Percentiles rank a stretch among this genome's conserved stretches.
Conservation (phyloP, 2,797 vertebrate genomes). For the Brachymystax lenok region DNA sequence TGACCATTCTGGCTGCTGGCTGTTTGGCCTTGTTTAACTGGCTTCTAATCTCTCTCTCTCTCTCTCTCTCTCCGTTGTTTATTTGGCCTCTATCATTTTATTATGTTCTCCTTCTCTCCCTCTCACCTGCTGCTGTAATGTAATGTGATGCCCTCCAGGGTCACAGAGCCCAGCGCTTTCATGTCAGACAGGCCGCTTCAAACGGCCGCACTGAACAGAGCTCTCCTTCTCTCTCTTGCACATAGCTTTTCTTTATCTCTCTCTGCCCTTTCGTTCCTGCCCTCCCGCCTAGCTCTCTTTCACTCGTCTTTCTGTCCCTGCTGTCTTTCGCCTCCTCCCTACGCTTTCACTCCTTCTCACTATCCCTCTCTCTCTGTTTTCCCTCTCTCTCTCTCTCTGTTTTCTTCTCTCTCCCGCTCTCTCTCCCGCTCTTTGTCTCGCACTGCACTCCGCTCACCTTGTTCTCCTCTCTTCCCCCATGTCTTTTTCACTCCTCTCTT, state of each 20-base stretch:
- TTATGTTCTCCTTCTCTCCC: neutral
- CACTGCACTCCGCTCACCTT: neutral
- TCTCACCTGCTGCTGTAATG: constrained; percentile 1
- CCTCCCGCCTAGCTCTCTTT: neutral
- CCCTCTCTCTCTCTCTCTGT: neutral
- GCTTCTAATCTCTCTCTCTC: neutral
- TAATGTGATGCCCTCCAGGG: constrained; percentile 25
- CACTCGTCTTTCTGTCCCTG: neutral
- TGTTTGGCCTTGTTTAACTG: neutral
- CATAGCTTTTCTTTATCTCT: constrained; percentile 1
- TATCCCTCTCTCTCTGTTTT: constrained; percentile 6
- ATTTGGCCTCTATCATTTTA: neutral
- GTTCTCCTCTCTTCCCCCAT: neutral
- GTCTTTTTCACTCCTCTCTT: neutral
- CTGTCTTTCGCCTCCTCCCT: neutral
- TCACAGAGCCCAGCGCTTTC: constrained; percentile 37
- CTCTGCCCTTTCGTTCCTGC: neutral
- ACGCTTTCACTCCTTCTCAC: neutral
- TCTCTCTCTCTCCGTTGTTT: neutral
- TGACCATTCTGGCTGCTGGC: neutral
- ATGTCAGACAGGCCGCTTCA: constrained; percentile 36
- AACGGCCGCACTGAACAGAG: constrained; percentile 1
- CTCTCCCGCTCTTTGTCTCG: too few species aligned
- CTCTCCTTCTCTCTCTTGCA: neutral
- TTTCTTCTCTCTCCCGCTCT: neutral